Conservation (phyloP, 1,140 invertebrate genomes). For the Apis florea region DNA sequence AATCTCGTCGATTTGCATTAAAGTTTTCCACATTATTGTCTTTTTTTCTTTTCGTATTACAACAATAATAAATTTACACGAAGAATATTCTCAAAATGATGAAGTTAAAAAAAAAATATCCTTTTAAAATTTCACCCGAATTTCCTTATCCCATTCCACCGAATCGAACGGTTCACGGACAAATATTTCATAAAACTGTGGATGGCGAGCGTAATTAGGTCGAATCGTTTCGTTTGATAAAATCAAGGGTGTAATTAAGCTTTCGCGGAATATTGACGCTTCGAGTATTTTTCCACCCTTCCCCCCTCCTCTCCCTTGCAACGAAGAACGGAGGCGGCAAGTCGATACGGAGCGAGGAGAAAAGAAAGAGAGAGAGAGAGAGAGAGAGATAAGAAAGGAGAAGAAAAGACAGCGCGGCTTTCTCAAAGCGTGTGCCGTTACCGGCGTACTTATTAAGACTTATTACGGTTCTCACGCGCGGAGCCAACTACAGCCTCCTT, state of each 20-base stretch:
- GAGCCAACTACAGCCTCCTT: conserved; percentile 46
- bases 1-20: too few relatives aligned
- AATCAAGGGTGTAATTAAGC: not conserved
- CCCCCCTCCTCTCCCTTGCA: not conserved
- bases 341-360: not conserved
- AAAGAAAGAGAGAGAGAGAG: not conserved
- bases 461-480: conserved; percentile 58
- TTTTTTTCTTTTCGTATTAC: too few relatives aligned
- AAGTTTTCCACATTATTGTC: too few relatives aligned
- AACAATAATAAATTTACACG: too few relatives aligned
- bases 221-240: not conserved
- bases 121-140: too few relatives aligned
- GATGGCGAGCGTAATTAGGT: too few relatives aligned
- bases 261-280: conserved; percentile 31
- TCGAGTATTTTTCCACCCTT: not conserved
- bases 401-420: conserved; percentile 1
- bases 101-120: too few relatives aligned
- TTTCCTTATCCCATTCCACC: too few relatives aligned
- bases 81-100: too few relatives aligned
- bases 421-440: conserved; percentile 38
- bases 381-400: not conserved
- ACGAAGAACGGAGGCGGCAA: not conserved
- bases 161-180: too few relatives aligned
- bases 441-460: conserved; percentile 58
- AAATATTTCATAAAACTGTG: too few relatives aligned